These are phyloP conservation scores for Xestobium rufovillosum DNA, from an alignment of 2,888 invertebrate genomes.

Conservation along the genomic window DNA sequence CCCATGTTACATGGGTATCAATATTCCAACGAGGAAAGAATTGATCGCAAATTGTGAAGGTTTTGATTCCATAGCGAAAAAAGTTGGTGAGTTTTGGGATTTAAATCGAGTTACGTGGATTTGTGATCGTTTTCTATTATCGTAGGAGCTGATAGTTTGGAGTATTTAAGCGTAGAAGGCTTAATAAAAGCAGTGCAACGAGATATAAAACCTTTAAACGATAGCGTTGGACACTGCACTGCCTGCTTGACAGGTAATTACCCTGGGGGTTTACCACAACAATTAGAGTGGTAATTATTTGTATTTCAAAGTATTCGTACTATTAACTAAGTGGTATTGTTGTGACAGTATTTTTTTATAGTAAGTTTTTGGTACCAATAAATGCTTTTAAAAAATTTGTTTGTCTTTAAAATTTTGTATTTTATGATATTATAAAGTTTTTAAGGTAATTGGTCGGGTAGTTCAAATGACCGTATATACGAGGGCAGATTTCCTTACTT, in stretches of 20 bases:
- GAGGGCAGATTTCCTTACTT: too few species aligned
- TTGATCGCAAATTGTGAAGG: constrained; percentile 87
- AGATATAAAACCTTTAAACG: constrained; percentile 58
- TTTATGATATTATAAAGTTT: too few species aligned
- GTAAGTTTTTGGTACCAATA: too few species aligned
- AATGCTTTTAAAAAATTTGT: too few species aligned
- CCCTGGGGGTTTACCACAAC: constrained; percentile 66
- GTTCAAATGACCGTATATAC: too few species aligned
- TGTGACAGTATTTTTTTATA: too few species aligned
- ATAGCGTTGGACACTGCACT: constrained; percentile 82
- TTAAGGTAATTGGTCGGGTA: too few species aligned
- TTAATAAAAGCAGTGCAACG: constrained; percentile 78
- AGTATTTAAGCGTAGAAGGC: constrained; percentile 89
- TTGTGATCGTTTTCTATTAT: constrained; percentile 9
- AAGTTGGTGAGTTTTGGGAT: constrained; percentile 63
- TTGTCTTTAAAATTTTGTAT: too few species aligned
- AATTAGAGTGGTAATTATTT: constrained; percentile 47
- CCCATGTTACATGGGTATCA: constrained; percentile 99
- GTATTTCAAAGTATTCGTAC: too few species aligned
- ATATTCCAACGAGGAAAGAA: constrained; percentile 95
- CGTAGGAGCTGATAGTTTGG: constrained; percentile 83
- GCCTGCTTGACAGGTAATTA: constrained; percentile 94
- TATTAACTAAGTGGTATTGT: too few species aligned
- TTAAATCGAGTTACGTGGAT: background rate
- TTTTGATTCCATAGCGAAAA: constrained; percentile 68